These are phyloP conservation scores for Procavia capensis DNA, from an alignment of 2,113 vertebrate genomes.

Conservation along the genomic window DNA sequence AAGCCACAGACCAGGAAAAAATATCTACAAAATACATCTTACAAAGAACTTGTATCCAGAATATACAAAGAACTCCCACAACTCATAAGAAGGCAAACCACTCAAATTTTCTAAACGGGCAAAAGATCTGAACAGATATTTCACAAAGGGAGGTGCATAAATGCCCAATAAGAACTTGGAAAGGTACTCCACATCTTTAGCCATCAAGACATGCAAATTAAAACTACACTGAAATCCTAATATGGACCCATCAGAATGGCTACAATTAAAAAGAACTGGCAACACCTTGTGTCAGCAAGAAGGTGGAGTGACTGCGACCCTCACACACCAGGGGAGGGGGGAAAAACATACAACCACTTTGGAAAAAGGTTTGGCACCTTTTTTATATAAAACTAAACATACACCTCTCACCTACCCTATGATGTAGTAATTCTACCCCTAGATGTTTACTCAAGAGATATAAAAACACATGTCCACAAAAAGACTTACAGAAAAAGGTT, in stretches of 20 bases:
- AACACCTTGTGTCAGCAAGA: neutral
- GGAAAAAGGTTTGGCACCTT: neutral
- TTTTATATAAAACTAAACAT: neutral
- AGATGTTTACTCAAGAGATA: constrained; percentile 5
- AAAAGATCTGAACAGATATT: neutral
- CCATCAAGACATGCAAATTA: constrained; percentile 58
- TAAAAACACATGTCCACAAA: neutral
- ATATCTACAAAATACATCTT: neutral
- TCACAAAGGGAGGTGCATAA: constrained; percentile 28
- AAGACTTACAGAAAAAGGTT: neutral
- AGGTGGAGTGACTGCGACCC: neutral
- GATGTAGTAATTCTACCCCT: neutral
- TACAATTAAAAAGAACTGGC: neutral
- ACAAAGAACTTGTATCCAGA: neutral
- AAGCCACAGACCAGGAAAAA: neutral
- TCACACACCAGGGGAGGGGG: neutral
- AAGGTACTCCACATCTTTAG: constrained; percentile 10
- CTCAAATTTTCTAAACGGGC: neutral
- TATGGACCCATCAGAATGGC: neutral
- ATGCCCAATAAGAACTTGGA: neutral
- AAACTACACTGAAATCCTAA: neutral
- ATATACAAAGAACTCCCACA: neutral
- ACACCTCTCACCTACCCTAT: neutral
- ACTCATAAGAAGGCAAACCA: constrained; percentile 35
- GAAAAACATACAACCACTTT: neutral